A percentile compares a stretch with the other conserved stretches of the same genome.
Conservation (phyloP, 2,797 vertebrate genomes). For the Gallinago solitaria region DNA sequence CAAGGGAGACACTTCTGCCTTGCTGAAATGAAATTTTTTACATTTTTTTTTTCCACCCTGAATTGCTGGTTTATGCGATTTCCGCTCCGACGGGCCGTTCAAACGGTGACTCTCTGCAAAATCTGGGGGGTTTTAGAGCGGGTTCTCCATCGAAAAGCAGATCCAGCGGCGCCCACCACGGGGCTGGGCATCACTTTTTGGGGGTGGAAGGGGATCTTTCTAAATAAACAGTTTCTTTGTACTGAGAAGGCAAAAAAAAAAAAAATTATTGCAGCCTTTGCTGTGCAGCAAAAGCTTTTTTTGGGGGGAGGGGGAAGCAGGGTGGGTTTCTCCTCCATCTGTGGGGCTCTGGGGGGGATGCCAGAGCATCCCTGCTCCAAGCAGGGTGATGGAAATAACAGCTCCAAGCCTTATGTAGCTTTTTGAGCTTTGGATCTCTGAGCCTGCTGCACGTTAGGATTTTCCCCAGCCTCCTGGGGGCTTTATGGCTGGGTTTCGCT, state of each 20-base stretch:
- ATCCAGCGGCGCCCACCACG: accelerated
- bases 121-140: not conserved
- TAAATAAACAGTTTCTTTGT: slow-evolving; percentile 25
- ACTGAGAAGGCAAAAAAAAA: not conserved
- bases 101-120: not conserved
- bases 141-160: not conserved
- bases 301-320: not conserved
- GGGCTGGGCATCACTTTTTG: not conserved
- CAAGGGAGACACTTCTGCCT: slow-evolving; percentile 26
- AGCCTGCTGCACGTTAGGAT: not conserved
- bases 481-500: not conserved
- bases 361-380: not conserved
- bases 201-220: not conserved
- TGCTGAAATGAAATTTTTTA: not conserved
- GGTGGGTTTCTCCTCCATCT: not conserved
- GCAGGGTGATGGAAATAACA: not conserved
- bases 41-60: no score
- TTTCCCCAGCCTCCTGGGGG: not conserved
- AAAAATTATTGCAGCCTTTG: not conserved
- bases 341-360: not conserved
- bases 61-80: not conserved
- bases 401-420: not conserved
- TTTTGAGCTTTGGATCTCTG: not conserved
- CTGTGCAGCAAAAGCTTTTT: not conserved
- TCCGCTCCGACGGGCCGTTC: not conserved